Evolutionary conservation across 2,888 invertebrate species (phyloP).

Genomic region (Colletes collaris): DNA sequence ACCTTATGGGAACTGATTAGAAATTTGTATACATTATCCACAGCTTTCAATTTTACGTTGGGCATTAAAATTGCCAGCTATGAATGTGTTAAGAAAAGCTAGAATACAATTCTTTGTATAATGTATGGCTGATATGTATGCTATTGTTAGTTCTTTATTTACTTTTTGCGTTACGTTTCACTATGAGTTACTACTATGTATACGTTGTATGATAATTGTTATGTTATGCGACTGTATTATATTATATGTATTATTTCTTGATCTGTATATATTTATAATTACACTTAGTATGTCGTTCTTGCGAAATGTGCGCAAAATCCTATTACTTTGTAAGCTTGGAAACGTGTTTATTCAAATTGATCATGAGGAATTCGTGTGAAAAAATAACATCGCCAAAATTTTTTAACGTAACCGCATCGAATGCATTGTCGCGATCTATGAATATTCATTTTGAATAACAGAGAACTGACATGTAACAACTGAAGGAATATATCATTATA

Average conservation of each 20-base stretch:
- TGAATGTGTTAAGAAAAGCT: neutral
- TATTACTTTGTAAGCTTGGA: constrained; percentile 61
- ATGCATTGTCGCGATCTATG: constrained; percentile 18
- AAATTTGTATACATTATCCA: too few relatives aligned
- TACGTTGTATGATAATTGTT: constrained; percentile 70
- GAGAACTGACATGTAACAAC: constrained; percentile 53
- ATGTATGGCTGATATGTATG: constrained; percentile 22
- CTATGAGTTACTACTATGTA: constrained; percentile 62
- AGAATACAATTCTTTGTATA: constrained; percentile 31
- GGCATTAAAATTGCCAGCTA: too few relatives aligned
- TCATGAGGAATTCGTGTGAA: constrained; percentile 20
- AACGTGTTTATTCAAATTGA: constrained; percentile 32
- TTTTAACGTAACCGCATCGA: constrained; percentile 33
- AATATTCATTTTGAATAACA: constrained; percentile 42
- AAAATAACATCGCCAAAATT: constrained; percentile 17
- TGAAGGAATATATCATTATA: constrained; percentile 60
- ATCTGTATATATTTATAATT: constrained; percentile 65
- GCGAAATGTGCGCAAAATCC: constrained; percentile 47
- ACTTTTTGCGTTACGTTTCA: constrained; percentile 65
- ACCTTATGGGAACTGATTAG: too few relatives aligned
- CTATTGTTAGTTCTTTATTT: constrained; percentile 61
- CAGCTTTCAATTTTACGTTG: too few relatives aligned
- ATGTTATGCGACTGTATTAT: constrained; percentile 69
- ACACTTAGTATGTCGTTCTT: constrained; percentile 35
- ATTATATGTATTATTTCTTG: constrained; percentile 65